phyloP scores from a whole-genome alignment of 2,888 invertebrate species.

The Cosmorhoe ocellata region DNA sequence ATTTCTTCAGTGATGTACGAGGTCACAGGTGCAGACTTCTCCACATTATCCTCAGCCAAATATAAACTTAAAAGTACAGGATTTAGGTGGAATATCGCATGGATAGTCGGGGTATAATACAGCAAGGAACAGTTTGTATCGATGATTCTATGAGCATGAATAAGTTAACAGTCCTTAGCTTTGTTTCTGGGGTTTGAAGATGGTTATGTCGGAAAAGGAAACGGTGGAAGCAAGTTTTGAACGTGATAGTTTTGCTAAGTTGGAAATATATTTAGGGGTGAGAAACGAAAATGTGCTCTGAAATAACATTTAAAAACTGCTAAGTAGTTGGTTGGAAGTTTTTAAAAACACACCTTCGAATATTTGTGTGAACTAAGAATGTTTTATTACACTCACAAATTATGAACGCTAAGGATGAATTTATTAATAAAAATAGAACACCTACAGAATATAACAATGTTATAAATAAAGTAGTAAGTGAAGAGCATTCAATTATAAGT shows the following conservation, averaged over 20 bases:
- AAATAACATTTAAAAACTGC: no score
- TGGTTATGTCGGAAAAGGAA: conserved; percentile 39
- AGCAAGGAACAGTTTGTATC: conserved; percentile 51
- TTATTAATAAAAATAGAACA: no score
- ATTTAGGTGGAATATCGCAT: conserved; percentile 34
- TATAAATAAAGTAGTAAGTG: background rate
- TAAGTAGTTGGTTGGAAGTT: no score
- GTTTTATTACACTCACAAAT: no score
- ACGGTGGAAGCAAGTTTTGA: conserved; percentile 18
- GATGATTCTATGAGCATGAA: conserved; percentile 52
- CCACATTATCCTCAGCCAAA: conserved; percentile 2
- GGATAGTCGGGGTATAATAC: conserved; percentile 39
- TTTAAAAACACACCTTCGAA: no score
- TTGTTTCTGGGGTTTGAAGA: conserved; percentile 40
- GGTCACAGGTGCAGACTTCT: conserved; percentile 49
- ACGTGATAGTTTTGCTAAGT: conserved; percentile 30
- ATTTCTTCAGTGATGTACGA: conserved; percentile 47
- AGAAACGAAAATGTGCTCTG: background rate
- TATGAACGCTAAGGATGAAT: no score
- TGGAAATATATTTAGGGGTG: conserved; percentile 2
- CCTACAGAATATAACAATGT: no score
- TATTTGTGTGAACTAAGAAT: no score
- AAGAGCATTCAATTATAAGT: background rate
- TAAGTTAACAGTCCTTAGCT: conserved; percentile 49
- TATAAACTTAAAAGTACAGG: conserved; percentile 21